Evolutionary conservation across 2,888 invertebrate species (phyloP), one percentile per base, ranked within the genome.

Genomic region (Gandaritis pyraliata): DNA sequence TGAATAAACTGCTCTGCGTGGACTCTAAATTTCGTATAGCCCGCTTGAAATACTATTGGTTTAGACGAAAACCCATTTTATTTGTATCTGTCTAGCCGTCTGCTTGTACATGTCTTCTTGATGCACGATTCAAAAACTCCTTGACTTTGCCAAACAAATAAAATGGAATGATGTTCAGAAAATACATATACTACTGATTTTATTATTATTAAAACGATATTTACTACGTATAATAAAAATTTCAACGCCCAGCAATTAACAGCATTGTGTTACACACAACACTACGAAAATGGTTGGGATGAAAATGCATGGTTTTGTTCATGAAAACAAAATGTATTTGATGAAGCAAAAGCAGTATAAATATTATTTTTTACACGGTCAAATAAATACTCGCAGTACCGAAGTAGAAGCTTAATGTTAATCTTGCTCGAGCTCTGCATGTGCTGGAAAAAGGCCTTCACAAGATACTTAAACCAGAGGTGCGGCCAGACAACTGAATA

Each of bases 401-500:
- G 47, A 15, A 49, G 39, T 43, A 50, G 18, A 13, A 41, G 58
- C 58, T 63, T 58, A 63, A 13, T 33, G 41, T 39, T 53, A 58
- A 55, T 55, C 54, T 38, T 43, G 18, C 18, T 47, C 45, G 12
- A 29, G 55, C 50, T 47, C 23, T 61, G 55, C 43, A 55, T 41
- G 52, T 45, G 30, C 48, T 53, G 43, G 46, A 48, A 61, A 59
- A 62, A 65, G 58, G 48, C 45, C 51, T 38, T 55, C 58, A 58
- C 53, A 63, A 63, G 52, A 57, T 61, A 58, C 54, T 36, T 49
- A 50, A 58, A 47, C 43, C 50, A 45, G 38, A 56, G 48, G 48
- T 53, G 53, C 59, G 29, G 18, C 38, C 64, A 56, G 56, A 80
- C 83, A 82, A 83, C 85, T 85, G 85, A 85, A 87, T 87, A 85